These are phyloP conservation scores for Oscheius sp. DNA, from an alignment of 1,140 invertebrate genomes.

Conservation along the genomic window DNA sequence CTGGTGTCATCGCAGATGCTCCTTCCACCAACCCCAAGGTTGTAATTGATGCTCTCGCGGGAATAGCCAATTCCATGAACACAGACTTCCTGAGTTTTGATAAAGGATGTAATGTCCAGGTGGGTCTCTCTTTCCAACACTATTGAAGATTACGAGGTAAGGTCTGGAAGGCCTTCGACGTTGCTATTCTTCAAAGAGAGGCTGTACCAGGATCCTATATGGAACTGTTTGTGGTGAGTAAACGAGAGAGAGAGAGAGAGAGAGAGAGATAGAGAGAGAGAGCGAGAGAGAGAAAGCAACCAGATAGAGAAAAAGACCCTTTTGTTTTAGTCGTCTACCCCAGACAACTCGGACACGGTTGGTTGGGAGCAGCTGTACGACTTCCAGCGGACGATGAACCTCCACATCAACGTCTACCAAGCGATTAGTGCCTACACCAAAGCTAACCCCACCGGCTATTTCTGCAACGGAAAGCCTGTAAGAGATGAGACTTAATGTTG, in stretches of 20 bases:
- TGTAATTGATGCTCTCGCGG: not conserved
- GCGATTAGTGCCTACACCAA: not conserved
- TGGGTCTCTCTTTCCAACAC: too few species aligned
- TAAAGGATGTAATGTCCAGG: constrained; percentile 15
- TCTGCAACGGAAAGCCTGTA: constrained; percentile 12
- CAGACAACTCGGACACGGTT: constrained; percentile 6
- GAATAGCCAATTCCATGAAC: not conserved
- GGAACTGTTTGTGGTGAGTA: constrained; percentile 21
- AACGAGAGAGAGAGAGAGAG: too few species aligned
- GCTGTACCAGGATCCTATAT: constrained; percentile 7
- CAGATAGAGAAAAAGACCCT: too few species aligned
- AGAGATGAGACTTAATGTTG: not conserved
- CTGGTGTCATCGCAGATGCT: not conserved
- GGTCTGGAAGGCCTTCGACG: constrained; percentile 25
- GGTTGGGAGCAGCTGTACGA: constrained; percentile 8
- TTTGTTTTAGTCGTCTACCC: constrained; percentile 4
- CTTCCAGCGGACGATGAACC: not conserved
- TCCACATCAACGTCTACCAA: not conserved
- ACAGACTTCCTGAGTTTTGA: not conserved
- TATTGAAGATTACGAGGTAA: too few species aligned
- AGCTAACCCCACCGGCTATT: constrained; percentile 10
- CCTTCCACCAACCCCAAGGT: not conserved
- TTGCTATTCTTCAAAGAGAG: constrained; percentile 6
- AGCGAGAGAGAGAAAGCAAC: too few species aligned
- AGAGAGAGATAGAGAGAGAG: too few species aligned